phyloP scores from a whole-genome alignment of 1,140 invertebrate species.

The Heliconius congener region DNA sequence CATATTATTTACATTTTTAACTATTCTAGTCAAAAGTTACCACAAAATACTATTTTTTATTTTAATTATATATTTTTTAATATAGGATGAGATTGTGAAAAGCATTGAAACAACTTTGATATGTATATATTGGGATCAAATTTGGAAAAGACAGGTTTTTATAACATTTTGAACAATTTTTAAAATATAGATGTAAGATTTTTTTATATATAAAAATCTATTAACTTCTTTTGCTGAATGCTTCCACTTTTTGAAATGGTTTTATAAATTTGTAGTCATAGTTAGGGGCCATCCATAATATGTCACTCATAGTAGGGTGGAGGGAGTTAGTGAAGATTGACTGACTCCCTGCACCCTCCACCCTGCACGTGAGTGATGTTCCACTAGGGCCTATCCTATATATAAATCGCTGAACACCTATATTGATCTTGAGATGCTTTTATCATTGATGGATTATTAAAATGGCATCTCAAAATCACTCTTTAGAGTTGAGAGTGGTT shows the following conservation, averaged over 20 bases:
- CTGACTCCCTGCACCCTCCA: too few relatives aligned
- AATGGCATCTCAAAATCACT: too few relatives aligned
- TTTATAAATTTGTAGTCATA: too few relatives aligned
- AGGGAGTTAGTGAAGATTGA: too few relatives aligned
- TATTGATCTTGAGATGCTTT: too few relatives aligned
- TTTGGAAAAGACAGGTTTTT: constrained; percentile 27
- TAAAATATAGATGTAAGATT: constrained; percentile 20
- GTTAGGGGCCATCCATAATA: too few relatives aligned
- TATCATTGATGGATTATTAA: too few relatives aligned
- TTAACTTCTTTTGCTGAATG: constrained; percentile 26
- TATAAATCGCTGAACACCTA: too few relatives aligned
- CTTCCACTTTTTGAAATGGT: constrained; percentile 12
- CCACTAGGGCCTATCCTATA: too few relatives aligned
- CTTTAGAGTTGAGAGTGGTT: too few relatives aligned
- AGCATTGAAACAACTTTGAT: background rate
- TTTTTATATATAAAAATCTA: background rate
- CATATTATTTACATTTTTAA: constrained; percentile 17
- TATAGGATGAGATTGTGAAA: constrained; percentile 13
- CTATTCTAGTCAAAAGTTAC: constrained; percentile 20
- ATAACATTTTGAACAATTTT: constrained; percentile 29
- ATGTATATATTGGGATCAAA: constrained; percentile 26
- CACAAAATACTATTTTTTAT: background rate
- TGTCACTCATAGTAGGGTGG: too few relatives aligned
- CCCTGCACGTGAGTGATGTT: too few relatives aligned
- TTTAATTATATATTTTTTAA: constrained; percentile 15